phyloP scores from a whole-genome alignment of 2,113 vertebrate genomes.

The Antechinus flavipes region DNA sequence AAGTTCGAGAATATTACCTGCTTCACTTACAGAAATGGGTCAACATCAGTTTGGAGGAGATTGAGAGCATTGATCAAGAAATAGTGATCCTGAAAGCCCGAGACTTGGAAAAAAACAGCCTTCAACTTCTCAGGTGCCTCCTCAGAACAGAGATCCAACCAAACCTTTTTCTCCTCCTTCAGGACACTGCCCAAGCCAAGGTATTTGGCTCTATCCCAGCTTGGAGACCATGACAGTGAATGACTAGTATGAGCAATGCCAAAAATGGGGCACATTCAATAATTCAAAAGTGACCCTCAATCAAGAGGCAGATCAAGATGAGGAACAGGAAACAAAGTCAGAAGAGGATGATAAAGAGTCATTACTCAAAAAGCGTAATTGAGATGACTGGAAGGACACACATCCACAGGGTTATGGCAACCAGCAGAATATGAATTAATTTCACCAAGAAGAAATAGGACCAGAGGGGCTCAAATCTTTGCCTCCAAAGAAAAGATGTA shows the following conservation, averaged over 20 bases:
- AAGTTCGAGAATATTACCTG: constrained; percentile 90
- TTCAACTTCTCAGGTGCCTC: constrained; percentile 72
- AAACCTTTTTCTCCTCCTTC: constrained; percentile 96
- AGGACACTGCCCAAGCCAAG: constrained; percentile 91
- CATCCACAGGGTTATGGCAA: constrained; percentile 96
- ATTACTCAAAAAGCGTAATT: constrained; percentile 88
- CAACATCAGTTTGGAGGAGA: constrained; percentile 90
- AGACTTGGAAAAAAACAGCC: constrained; percentile 83
- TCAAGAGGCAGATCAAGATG: constrained; percentile 84
- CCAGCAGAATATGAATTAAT: constrained; percentile 96
- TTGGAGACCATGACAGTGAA: constrained; percentile 95
- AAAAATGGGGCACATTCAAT: constrained; percentile 79
- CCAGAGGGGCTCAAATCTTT: constrained; percentile 2
- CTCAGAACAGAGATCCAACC: constrained; percentile 81
- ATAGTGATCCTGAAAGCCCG: constrained; percentile 89
- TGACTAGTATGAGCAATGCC: constrained; percentile 96
- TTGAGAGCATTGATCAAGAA: constrained; percentile 95
- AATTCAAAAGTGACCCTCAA: constrained; percentile 75
- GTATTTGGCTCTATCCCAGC: constrained; percentile 95
- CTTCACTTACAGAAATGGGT: constrained; percentile 92
- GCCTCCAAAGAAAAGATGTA: constrained; percentile 40
- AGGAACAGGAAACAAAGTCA: constrained; percentile 86
- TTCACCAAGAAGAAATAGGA: neutral
- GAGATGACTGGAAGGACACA: constrained; percentile 97
- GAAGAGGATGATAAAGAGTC: constrained; percentile 89